Evolutionary conservation across 1,140 invertebrate species (phyloP).

Genomic region (Trachymyrmex septentrionalis): DNA sequence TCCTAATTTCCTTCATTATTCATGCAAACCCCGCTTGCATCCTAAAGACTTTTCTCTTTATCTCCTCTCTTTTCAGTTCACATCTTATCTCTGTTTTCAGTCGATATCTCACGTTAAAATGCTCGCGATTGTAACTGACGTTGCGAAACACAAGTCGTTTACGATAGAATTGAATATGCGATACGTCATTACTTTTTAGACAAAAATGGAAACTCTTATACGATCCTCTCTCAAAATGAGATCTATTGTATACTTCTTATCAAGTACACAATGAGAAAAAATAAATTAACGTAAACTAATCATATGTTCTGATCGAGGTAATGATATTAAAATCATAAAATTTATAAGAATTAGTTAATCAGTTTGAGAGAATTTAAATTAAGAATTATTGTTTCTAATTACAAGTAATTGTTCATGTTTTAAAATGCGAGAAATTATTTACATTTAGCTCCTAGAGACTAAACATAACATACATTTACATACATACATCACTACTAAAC

Average conservation of each 20-base stretch:
- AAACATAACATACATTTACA: too few relatives aligned
- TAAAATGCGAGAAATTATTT: too few relatives aligned
- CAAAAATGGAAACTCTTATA: background rate
- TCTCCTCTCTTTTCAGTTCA: slow-evolving; percentile 14
- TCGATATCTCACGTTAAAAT: slow-evolving; percentile 16
- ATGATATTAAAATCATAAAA: background rate
- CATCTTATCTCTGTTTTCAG: slow-evolving; percentile 4
- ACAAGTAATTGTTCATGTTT: too few relatives aligned
- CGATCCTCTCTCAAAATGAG: background rate
- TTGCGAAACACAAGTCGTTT: background rate
- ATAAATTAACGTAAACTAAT: background rate
- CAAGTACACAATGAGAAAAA: background rate
- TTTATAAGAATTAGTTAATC: background rate
- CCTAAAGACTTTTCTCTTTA: slow-evolving; percentile 32
- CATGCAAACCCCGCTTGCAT: slow-evolving; percentile 38
- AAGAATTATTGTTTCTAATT: too few relatives aligned
- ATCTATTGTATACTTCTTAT: too few relatives aligned
- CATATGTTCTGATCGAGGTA: background rate
- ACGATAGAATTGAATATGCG: background rate
- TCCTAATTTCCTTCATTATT: slow-evolving; percentile 65
- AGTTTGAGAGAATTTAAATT: background rate
- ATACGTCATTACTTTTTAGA: background rate
- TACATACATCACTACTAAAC: too few relatives aligned
- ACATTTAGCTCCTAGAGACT: too few relatives aligned
- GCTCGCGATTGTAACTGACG: slow-evolving; percentile 10